phyloP scores from a whole-genome alignment of 2,797 vertebrate species.

The Antennarius maculatus region DNA sequence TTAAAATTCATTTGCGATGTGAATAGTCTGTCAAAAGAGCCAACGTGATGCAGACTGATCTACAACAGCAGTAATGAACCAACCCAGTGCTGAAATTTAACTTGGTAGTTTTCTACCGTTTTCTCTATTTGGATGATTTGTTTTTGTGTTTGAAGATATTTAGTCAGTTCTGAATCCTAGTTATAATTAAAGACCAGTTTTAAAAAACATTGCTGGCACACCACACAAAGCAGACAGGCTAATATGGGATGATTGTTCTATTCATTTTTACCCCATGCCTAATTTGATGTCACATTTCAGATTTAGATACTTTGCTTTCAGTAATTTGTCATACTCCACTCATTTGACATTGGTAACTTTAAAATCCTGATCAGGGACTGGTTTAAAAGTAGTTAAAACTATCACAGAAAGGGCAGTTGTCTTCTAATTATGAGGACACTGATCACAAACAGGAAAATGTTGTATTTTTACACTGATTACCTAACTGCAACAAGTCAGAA shows the following conservation, averaged over 20 bases:
- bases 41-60: background rate
- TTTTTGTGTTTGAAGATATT: background rate
- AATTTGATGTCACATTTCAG: background rate
- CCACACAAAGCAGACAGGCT: background rate
- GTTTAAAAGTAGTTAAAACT: no score
- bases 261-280: background rate
- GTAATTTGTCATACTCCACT: background rate
- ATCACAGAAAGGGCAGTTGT: no score
- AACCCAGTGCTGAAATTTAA: background rate
- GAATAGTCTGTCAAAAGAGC: background rate
- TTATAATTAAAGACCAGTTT: background rate
- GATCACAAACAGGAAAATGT: background rate
- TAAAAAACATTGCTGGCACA: background rate
- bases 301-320: background rate
- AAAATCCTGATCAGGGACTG: no score
- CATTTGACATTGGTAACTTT: background rate
- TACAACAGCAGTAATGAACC: background rate
- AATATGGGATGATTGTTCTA: background rate
- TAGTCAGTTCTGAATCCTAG: background rate
- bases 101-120: background rate
- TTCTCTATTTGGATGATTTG: background rate
- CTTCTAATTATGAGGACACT: no score
- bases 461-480: conserved; percentile 18
- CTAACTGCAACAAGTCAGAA: conserved; percentile 5
- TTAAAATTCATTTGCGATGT: background rate